Percentiles rank a stretch among this genome's conserved stretches.
Conservation (phyloP, 2,888 invertebrate species). For the Cotesia congregata region DNA sequence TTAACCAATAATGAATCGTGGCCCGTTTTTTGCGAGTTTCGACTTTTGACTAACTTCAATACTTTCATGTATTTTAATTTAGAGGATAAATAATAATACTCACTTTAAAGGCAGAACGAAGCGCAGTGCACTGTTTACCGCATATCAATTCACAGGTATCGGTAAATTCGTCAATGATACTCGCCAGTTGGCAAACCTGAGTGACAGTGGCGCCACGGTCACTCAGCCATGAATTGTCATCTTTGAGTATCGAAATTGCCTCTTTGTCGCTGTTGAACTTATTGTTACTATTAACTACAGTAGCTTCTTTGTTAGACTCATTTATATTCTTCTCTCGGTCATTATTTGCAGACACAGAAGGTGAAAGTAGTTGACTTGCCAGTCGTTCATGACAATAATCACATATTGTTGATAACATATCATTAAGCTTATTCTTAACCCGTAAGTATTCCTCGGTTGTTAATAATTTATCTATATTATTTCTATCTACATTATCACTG, state of each 20-base stretch:
- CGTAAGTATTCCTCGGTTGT: constrained; percentile 78
- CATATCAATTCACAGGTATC: constrained; percentile 82
- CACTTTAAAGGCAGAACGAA: constrained; percentile 84
- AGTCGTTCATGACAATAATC: constrained; percentile 94
- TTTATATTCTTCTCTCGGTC: constrained; percentile 72
- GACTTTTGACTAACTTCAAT: no score
- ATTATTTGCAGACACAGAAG: constrained; percentile 76
- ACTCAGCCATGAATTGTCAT: constrained; percentile 73
- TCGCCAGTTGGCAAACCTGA: constrained; percentile 83
- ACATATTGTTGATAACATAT: constrained; percentile 85
- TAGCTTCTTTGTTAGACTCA: constrained; percentile 64
- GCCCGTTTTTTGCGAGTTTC: no score
- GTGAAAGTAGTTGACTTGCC: constrained; percentile 81
- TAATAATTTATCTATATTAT: constrained; percentile 79
- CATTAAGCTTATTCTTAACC: constrained; percentile 80
- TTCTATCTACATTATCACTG: constrained; percentile 64
- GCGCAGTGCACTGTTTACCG: constrained; percentile 82
- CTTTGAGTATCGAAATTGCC: constrained; percentile 47
- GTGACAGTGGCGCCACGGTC: constrained; percentile 78
- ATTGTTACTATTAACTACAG: constrained; percentile 49
- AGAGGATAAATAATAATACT: constrained; percentile 17
- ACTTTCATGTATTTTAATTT: no score
- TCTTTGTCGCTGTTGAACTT: constrained; percentile 59
- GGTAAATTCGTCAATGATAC: constrained; percentile 85
- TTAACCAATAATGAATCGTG: no score